Base-by-base conservation (phyloP, 2,888 invertebrate genomes). In the Drosophila flavopinicola region DNA sequence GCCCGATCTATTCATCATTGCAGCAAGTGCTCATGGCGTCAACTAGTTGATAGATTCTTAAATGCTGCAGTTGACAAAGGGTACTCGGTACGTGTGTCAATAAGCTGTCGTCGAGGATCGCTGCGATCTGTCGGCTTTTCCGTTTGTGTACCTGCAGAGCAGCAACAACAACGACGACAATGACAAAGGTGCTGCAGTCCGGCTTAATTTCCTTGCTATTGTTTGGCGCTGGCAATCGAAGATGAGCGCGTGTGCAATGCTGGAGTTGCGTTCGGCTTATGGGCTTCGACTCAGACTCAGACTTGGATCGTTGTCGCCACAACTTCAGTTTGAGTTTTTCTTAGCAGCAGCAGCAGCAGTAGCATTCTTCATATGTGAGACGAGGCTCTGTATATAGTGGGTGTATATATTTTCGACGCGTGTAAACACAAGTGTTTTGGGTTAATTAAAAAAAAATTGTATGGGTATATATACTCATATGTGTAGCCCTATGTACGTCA, bases 371-470 rank as follows among this genome's bases (percentile, higher is more conserved):
- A 33, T 63, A 59, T 53, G 51, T 54, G 56, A 41, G 47, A 56
- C 54, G 13, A 56, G 53, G 53, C 65, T 60, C 53, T 17, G 48
- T 64, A 63, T 29, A 63, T 48, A 35, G 33, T 35, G 38, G 53
- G 42, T 47, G 37, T 48, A 63, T 73, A 64, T 80, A 67, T 78
- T 70, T 78, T 67, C 59, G 72, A 73, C 67, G 64, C 63, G 78
- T 74, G 70, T 82, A 79, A 78, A 84, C 85, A 87, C 87, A 87
- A 85, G 86, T 86, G 86, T 87, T 87, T 87, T 87, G 58, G 61
- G 53, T 78, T 85, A 85, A 85, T 85, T 83, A 75, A 78, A 79
- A 78, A 77, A 70, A 54, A 58, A 37, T 6, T 25, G 24, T 15
- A 53, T 39, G 64, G 13, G 58, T 56, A 44, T 33, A 37, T 39